phyloP scores from a whole-genome alignment of 2,888 invertebrate species.

The Anaspis maculata region DNA sequence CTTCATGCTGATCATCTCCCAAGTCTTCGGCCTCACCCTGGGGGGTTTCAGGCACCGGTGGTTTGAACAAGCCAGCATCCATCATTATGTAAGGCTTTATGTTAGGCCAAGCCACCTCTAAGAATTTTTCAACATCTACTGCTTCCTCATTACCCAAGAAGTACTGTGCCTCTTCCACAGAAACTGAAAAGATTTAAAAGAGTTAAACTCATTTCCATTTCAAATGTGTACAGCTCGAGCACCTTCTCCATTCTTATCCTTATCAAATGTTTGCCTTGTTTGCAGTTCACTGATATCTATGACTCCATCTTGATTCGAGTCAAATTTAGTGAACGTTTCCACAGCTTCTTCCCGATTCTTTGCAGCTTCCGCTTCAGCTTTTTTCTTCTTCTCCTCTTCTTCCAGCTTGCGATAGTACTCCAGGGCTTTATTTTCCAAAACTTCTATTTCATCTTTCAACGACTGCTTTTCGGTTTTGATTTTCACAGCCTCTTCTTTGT shows the following conservation, averaged over 20 bases:
- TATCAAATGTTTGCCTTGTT: conserved; percentile 72
- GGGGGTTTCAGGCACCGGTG: conserved; percentile 38
- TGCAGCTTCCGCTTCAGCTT: conserved; percentile 51
- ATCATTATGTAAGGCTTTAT: conserved; percentile 73
- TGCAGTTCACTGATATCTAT: conserved; percentile 62
- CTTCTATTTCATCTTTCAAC: conserved; percentile 64
- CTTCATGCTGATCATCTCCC: conserved; percentile 14
- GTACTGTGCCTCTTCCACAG: conserved; percentile 75
- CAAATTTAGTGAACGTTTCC: conserved; percentile 68
- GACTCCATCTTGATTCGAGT: conserved; percentile 72
- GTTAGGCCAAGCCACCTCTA: conserved; percentile 62
- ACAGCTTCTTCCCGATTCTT: conserved; percentile 55
- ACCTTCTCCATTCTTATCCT: conserved; percentile 73
- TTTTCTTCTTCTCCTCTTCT: conserved; percentile 52
- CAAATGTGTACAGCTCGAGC: too few relatives aligned
- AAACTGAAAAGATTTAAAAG: conserved; percentile 46
- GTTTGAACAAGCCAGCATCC: conserved; percentile 62
- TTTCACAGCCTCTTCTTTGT: conserved; percentile 68
- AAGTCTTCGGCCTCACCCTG: conserved; percentile 25
- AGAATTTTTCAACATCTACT: conserved; percentile 59
- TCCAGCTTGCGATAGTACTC: conserved; percentile 67
- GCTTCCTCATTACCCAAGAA: conserved; percentile 63
- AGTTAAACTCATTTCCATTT: neutral
- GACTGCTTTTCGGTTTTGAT: conserved; percentile 69
- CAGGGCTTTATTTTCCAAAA: conserved; percentile 64